phyloP scores from a whole-genome alignment of 2,888 invertebrate species.

The Hyppa rectilinea region DNA sequence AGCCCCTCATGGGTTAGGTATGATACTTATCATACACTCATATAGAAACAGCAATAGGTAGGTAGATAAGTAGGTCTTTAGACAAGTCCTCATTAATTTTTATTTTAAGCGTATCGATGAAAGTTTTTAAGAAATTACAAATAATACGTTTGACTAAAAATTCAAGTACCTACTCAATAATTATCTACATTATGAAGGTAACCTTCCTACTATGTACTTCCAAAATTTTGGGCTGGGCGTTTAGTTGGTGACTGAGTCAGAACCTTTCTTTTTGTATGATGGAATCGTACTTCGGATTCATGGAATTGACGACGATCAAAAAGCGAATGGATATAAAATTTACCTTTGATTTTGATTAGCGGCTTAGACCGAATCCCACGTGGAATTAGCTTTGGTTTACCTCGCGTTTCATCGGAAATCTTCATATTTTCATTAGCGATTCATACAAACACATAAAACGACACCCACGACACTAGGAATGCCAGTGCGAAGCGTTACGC shows the following conservation, averaged over 20 bases:
- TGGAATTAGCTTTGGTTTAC: slow-evolving; percentile 3
- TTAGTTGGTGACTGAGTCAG: too few species aligned
- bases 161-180: not conserved
- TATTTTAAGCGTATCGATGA: not conserved
- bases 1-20: too few species aligned
- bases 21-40: not conserved
- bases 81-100: not conserved
- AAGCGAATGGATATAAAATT: not conserved
- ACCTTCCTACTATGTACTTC: not conserved
- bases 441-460: slow-evolving; percentile 15
- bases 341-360: slow-evolving; percentile 14
- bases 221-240: not conserved
- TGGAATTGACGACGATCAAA: not conserved
- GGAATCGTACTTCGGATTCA: not conserved
- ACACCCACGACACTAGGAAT: slow-evolving; percentile 26
- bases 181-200: not conserved
- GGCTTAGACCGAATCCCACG: not conserved
- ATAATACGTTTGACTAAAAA: not conserved
- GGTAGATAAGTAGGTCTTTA: not conserved
- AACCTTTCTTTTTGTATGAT: not conserved
- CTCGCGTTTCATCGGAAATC: slow-evolving; percentile 2
- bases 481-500: not conserved
- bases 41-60: not conserved
- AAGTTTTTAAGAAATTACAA: not conserved
- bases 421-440: slow-evolving; percentile 1